These are phyloP conservation scores for Nezara viridula DNA, from an alignment of 2,888 invertebrate genomes.

Conservation along the genomic window DNA sequence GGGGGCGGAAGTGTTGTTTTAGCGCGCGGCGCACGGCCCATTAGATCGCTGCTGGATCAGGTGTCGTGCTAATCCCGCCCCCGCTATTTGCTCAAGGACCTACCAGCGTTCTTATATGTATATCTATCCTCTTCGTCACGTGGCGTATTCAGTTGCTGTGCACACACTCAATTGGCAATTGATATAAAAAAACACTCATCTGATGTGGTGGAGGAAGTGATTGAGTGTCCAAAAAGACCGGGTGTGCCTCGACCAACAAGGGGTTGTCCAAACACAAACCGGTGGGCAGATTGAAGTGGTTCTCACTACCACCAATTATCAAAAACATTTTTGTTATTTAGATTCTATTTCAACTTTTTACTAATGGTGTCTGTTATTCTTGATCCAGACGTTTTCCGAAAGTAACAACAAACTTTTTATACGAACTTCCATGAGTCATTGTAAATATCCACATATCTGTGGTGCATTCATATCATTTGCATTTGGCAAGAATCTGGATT, in stretches of 20 bases:
- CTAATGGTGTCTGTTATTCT: too few species aligned
- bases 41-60: slow-evolving; percentile 2
- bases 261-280: neutral
- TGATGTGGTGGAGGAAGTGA: neutral
- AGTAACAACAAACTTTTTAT: too few species aligned
- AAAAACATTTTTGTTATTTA: too few species aligned
- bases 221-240: slow-evolving; percentile 6
- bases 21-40: slow-evolving; percentile 40
- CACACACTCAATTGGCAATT: slow-evolving; percentile 10
- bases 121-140: slow-evolving; percentile 15
- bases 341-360: too few species aligned
- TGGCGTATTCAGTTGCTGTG: slow-evolving; percentile 1
- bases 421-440: too few species aligned
- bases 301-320: too few species aligned
- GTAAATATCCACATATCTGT: too few species aligned
- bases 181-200: slow-evolving; percentile 26
- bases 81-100: slow-evolving; percentile 4
- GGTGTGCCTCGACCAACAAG: neutral
- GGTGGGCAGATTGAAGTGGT: neutral
- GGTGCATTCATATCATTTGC: too few species aligned
- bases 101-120: slow-evolving; percentile 5
- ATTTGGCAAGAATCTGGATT: too few species aligned
- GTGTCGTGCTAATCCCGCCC: slow-evolving; percentile 13
- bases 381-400: too few species aligned
- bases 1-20: slow-evolving; percentile 48